These are phyloP conservation scores for Thymelicus acteon DNA, from an alignment of 2,888 invertebrate genomes.

Conservation along the genomic window DNA sequence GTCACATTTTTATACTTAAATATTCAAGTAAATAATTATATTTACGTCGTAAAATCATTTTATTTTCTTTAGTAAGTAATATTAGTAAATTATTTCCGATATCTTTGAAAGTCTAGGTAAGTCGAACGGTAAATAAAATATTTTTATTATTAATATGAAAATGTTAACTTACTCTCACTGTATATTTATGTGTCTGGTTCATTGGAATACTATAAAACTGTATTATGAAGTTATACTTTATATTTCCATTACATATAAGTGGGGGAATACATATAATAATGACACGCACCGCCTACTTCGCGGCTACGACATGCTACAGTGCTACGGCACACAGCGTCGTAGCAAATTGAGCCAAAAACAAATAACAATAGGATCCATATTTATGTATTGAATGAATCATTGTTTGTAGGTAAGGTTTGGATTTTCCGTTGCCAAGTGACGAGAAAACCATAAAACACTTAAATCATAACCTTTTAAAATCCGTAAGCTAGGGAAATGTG, in stretches of 20 bases:
- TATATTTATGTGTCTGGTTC: no score
- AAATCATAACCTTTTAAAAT: not conserved
- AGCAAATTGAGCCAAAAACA: conserved; percentile 11
- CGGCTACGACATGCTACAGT: conserved; percentile 19
- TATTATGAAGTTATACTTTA: no score
- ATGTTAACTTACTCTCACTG: no score
- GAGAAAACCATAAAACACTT: conserved; percentile 4
- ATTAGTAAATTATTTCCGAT: no score
- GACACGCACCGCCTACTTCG: conserved; percentile 27
- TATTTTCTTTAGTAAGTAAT: no score
- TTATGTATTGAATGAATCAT: not conserved
- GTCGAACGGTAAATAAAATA: no score
- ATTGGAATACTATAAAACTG: no score
- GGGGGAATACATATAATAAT: not conserved
- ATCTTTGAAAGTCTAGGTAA: no score
- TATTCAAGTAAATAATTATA: no score
- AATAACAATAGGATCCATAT: conserved; percentile 1
- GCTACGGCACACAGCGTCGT: not conserved
- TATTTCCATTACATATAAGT: not conserved
- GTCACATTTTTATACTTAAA: no score
- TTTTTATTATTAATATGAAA: no score
- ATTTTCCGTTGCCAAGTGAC: conserved; percentile 22
- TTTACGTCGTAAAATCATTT: no score
- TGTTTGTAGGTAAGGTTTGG: conserved; percentile 7
- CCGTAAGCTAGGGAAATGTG: not conserved